Conservation (phyloP, 2,888 invertebrate species). For the Drosophila nigricruria region DNA sequence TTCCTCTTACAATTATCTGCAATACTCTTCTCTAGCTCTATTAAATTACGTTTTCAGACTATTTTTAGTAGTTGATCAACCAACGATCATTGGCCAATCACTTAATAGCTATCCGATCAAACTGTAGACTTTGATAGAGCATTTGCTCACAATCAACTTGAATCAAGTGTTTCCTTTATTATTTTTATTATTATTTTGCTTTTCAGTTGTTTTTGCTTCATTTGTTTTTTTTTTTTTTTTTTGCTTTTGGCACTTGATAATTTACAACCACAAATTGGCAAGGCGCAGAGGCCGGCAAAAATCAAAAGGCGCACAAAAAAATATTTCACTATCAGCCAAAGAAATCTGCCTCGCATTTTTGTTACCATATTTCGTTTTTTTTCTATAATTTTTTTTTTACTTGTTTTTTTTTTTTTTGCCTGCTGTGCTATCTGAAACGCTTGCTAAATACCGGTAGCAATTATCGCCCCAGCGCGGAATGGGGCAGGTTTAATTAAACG, state of each 20-base stretch:
- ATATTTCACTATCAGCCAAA: conserved; percentile 64
- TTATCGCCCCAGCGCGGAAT: conserved; percentile 41
- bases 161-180: conserved; percentile 39
- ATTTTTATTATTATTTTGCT: conserved; percentile 33
- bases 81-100: conserved; percentile 26
- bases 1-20: background rate
- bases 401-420: conserved; percentile 24
- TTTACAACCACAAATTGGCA: conserved; percentile 74
- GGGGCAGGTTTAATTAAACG: conserved; percentile 68
- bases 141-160: conserved; percentile 16
- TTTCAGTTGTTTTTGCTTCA: conserved; percentile 20
- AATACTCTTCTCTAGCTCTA: background rate
- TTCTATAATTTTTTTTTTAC: conserved; percentile 21
- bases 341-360: conserved; percentile 67
- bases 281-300: conserved; percentile 60
- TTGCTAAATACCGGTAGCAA: conserved; percentile 79
- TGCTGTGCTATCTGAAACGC: conserved; percentile 61
- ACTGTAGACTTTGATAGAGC: conserved; percentile 32
- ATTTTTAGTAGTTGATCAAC: conserved; percentile 5
- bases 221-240: conserved; percentile 26
- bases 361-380: conserved; percentile 41
- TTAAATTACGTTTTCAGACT: conserved; percentile 15
- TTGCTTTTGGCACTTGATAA: conserved; percentile 51
- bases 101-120: conserved; percentile 30
- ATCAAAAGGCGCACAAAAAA: conserved; percentile 60